Conservation (phyloP, 2,888 invertebrate species). For the Allophyes oxyacanthae region DNA sequence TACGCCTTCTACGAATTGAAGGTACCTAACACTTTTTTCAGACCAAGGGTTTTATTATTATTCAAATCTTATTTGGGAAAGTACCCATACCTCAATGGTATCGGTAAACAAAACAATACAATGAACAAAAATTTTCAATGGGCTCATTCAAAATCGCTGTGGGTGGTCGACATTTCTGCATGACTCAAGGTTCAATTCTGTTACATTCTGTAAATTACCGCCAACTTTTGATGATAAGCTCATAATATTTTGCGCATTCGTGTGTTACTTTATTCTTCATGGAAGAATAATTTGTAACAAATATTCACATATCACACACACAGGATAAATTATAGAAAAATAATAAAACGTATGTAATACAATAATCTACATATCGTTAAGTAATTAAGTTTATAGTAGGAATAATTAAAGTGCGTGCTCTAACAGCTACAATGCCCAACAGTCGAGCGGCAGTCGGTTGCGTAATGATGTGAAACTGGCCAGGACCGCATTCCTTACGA, state of each 20-base stretch:
- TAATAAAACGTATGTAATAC: no score
- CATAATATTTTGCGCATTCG: no score
- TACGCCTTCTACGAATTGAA: neutral
- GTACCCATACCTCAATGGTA: neutral
- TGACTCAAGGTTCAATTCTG: slow-evolving; percentile 12
- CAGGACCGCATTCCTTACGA: slow-evolving; percentile 66
- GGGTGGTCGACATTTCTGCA: slow-evolving; percentile 14
- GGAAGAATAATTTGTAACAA: no score
- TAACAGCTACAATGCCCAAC: slow-evolving; percentile 42
- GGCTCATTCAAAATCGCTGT: slow-evolving; percentile 2
- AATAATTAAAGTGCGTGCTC: slow-evolving; percentile 45
- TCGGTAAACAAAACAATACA: neutral
- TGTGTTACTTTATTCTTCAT: no score
- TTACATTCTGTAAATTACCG: slow-evolving; percentile 7
- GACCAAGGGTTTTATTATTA: no score
- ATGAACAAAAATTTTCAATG: slow-evolving; percentile 6
- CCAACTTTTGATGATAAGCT: neutral
- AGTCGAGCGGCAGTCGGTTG: slow-evolving; percentile 37
- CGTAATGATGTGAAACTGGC: slow-evolving; percentile 61
- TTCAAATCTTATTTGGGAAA: neutral
- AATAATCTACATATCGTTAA: slow-evolving; percentile 17
- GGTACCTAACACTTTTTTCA: neutral
- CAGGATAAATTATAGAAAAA: neutral
- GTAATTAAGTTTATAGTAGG: slow-evolving; percentile 15
- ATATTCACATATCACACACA: neutral